Evolutionary conservation across 2,113 vertebrate genomes (phyloP).

Genomic region (Platichthys stellatus): DNA sequence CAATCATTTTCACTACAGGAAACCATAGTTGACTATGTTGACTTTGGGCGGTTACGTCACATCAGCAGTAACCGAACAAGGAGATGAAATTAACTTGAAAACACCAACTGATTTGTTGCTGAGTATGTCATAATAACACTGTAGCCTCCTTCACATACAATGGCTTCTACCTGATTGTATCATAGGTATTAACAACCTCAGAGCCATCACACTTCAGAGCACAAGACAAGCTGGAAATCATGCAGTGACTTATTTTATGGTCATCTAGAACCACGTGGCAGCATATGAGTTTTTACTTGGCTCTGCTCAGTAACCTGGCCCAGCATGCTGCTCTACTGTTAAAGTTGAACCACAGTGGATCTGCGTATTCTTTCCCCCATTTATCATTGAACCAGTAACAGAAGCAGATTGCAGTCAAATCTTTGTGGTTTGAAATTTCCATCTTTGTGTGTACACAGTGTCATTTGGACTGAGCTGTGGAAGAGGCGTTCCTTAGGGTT

Average conservation of each 20-base stretch:
- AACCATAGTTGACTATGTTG: not conserved
- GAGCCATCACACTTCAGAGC: not conserved
- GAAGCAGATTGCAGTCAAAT: no score
- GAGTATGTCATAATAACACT: not conserved
- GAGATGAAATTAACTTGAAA: not conserved
- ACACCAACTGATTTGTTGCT: no score
- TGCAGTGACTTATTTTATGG: not conserved
- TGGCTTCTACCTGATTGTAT: not conserved
- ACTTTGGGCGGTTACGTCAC: not conserved
- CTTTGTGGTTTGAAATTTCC: no score
- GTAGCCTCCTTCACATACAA: conserved; percentile 3
- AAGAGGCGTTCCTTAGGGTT: no score
- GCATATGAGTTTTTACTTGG: not conserved
- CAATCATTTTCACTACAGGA: not conserved
- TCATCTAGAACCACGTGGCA: not conserved
- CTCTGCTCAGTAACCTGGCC: not conserved
- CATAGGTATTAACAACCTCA: no score
- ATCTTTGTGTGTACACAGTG: no score
- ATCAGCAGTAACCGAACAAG: not conserved
- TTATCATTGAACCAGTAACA: no score
- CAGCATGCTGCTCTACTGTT: not conserved
- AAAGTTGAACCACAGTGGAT: not conserved
- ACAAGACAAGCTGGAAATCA: not conserved
- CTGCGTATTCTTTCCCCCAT: not conserved
- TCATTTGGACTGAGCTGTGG: no score